Evolutionary conservation across 2,797 vertebrate genomes (phyloP).

Genomic region (Notolepis coatsorum): DNA sequence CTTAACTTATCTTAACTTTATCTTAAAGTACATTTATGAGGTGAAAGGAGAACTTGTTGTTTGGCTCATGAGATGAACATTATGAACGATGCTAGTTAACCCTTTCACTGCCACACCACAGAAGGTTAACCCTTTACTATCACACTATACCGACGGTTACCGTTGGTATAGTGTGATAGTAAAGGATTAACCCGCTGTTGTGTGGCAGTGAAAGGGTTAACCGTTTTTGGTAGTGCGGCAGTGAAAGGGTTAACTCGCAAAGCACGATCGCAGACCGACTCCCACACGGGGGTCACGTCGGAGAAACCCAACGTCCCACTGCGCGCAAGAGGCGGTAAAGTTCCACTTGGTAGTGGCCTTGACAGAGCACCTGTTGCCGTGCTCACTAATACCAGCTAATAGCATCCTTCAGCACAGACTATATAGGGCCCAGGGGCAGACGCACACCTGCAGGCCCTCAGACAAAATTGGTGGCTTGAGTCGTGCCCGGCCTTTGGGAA

Average conservation of each 20-base stretch:
- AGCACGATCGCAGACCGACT: conserved; percentile 25
- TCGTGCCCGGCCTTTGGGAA: conserved; percentile 45
- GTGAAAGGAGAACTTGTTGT: no score
- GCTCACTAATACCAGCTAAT: conserved; percentile 69
- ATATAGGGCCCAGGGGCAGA: conserved; percentile 59
- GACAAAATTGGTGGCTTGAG: conserved; percentile 61
- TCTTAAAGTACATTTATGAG: no score
- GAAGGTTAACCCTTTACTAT: no score
- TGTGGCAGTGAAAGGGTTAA: no score
- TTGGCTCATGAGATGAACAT: no score
- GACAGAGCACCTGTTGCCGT: conserved; percentile 63
- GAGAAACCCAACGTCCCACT: conserved; percentile 18
- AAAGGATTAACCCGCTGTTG: no score
- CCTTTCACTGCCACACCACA: no score
- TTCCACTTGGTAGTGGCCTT: conserved; percentile 25
- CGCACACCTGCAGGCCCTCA: conserved; percentile 73
- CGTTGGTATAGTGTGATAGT: no score
- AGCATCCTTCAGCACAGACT: conserved; percentile 71
- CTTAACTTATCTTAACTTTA: no score
- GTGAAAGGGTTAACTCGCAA: conserved; percentile 3
- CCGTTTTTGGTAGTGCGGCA: no score
- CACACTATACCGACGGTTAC: no score
- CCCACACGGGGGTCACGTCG: conserved; percentile 16
- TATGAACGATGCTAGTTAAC: no score
- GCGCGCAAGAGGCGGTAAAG: conserved; percentile 23